Base-by-base conservation (phyloP, 1,140 invertebrate species). In the Magallana gigas region DNA sequence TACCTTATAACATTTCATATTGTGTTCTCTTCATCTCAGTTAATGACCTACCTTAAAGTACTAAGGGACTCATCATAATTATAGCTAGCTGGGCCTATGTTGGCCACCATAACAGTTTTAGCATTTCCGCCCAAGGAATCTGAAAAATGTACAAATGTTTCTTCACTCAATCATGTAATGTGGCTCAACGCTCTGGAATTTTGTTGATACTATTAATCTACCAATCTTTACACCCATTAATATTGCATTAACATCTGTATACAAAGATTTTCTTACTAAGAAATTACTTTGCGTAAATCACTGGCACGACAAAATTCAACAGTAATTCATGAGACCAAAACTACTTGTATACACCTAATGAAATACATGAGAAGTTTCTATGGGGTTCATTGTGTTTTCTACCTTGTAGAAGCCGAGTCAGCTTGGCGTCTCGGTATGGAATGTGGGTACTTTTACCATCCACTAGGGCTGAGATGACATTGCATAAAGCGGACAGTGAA, bases 81-180 rank as follows among this genome's bases (percentile, higher is more conserved):
- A 95, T 98, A 98, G 91, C 96, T 97, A 8, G 98, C 98, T n/a
- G 98, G 98, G 8, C 98, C 98, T 92, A 99, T 97, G 94, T 98
- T 99, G 18, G 98, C 98, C 57, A 99, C 97, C 98, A 99, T 99
- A 59, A 99, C 97, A 14, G 98, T 99, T 94, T 98, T 98, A 68
- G 98, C 98, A 96, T 99, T 99, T 11, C 98, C 98, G 88, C 98
- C 98, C 12, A 99, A 95, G 0, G 98, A 99, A 95, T 99, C 98
- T 97, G 85, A 4, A 83, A 83, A 5, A 64, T 48, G 36, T 48
- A 4, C 36, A 48, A 48, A 48, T 48, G 36, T 48, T 48, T 48
- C 36, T 4, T 48, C 5, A 48, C 36, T 48, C 36, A 48, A 48
- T 48, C 36, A 48, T 48, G 36, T 48, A 4, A 48, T 48, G 36